Base-by-base conservation (phyloP, 2,888 invertebrate genomes). In the Epistrophella euchroma region DNA sequence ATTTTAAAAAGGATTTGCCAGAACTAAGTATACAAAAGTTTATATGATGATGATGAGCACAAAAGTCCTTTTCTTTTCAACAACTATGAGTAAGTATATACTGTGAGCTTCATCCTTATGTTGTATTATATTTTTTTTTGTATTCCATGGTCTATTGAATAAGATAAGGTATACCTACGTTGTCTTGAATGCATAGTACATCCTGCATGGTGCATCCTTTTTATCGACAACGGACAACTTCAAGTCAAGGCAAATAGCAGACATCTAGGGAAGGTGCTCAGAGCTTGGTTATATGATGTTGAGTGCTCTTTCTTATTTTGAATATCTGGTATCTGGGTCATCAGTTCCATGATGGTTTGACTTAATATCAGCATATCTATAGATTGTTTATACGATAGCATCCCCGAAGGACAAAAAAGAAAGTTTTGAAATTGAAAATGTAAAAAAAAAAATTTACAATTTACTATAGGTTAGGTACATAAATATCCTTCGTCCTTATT, bases 271-370 rank as follows among this genome's bases (percentile, higher is more conserved):
- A 71, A 77, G 81, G 73, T 64, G 56, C 50, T 52, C 50, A 52
- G 25, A 45, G 45, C 43, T 45, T 28, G 45, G n/a, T 25, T 35
- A 17, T 35, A 17, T 45, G 28, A 28, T 17, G 64, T 62, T 25
- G 25, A 52, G 76, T 58, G 66, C 22, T 35, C 47, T 70, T 80
- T 64, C 28, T 73, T 52, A 62, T 50, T n/a, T 56, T 37, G 52
- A 52, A 68, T 52, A 75, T 66, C 58, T 22, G 13, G 71, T 68
- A 86, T 86, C 77, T 86, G 55, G 86, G 86, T 77, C 86, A 81
- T 81, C 77, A 81, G 81, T 68, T 70, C 58, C 50, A 50, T 22
- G 17, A 50, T 60, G 17, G 47, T 50, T 56, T 56, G 70, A 52
- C 25, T 56, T 72, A 37, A 60, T 32, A 22, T 64, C 45, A 64